phyloP scores from a whole-genome alignment of 2,888 invertebrate species.

The Orthosia cruda region DNA sequence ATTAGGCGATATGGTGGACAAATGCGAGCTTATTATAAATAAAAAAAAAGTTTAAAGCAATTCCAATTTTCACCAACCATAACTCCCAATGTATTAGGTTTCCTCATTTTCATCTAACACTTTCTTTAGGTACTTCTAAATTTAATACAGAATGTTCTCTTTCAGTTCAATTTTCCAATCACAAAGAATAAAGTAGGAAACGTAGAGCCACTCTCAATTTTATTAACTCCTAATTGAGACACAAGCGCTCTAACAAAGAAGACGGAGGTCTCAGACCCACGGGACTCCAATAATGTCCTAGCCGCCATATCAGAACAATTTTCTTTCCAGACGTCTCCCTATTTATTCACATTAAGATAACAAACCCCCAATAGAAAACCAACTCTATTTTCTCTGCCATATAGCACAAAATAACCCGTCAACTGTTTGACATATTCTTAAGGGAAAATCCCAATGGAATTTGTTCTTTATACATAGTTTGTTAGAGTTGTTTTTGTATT shows the following conservation, averaged over 20 bases:
- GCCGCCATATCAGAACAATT: slow-evolving; percentile 76
- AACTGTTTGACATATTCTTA: slow-evolving; percentile 58
- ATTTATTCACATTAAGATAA: slow-evolving; percentile 81
- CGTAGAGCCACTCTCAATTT: slow-evolving; percentile 27
- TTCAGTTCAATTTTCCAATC: slow-evolving; percentile 12
- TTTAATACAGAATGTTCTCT: background rate
- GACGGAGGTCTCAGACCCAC: slow-evolving; percentile 41
- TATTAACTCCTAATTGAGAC: slow-evolving; percentile 57
- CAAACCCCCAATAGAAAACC: slow-evolving; percentile 64
- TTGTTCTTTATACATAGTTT: slow-evolving; percentile 48
- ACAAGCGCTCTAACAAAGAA: slow-evolving; percentile 64
- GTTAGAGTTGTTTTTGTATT: slow-evolving; percentile 65
- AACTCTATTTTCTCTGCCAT: slow-evolving; percentile 67
- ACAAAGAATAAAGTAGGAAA: slow-evolving; percentile 49
- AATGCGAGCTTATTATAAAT: too few relatives aligned
- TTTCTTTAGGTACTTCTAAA: background rate
- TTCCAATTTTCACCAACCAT: too few relatives aligned
- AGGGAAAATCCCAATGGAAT: slow-evolving; percentile 55
- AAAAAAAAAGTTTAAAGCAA: too few relatives aligned
- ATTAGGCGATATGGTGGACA: too few relatives aligned
- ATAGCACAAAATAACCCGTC: slow-evolving; percentile 74
- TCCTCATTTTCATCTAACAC: background rate
- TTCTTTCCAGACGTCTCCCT: slow-evolving; percentile 76
- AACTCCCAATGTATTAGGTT: background rate
- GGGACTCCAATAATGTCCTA: slow-evolving; percentile 59